A percentile compares a stretch with the other conserved stretches of the same genome.
phyloP scores from a whole-genome alignment of 2,797 vertebrate genomes.

The Pantherophis vulpinus region DNA sequence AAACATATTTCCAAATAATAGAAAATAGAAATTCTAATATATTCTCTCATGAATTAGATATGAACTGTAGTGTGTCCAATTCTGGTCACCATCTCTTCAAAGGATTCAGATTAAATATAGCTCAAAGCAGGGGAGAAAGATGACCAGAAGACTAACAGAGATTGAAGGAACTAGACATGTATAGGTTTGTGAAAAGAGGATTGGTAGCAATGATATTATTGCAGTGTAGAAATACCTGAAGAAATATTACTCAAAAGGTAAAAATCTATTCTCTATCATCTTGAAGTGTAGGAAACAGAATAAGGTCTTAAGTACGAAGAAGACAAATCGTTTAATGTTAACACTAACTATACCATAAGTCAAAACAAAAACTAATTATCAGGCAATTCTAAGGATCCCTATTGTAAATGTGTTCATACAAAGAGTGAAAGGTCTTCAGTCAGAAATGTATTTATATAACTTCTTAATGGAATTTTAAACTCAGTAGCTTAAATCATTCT shows the following conservation, averaged over 20 bases:
- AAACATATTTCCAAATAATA: neutral
- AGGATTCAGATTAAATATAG: neutral
- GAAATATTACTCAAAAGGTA: neutral
- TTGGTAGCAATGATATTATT: neutral
- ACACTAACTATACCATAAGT: neutral
- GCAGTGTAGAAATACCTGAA: neutral
- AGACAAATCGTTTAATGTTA: neutral
- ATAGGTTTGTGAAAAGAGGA: neutral
- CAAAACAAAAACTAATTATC: neutral
- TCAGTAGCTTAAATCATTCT: neutral
- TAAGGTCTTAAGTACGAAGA: neutral
- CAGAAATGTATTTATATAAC: neutral
- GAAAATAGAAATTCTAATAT: neutral
- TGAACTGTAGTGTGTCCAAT: neutral
- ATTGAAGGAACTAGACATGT: neutral
- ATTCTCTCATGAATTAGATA: neutral
- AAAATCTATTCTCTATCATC: neutral
- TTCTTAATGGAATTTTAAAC: neutral
- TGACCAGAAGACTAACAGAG: neutral
- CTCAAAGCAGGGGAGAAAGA: neutral
- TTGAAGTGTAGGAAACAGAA: neutral
- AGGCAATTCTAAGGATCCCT: neutral
- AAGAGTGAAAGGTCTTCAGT: neutral
- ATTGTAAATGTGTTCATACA: neutral
- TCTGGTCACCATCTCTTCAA: neutral